Percentiles rank a stretch among this genome's conserved stretches.
phyloP scores from a whole-genome alignment of 2,113 vertebrate species.

The Siphamia tubifer region DNA sequence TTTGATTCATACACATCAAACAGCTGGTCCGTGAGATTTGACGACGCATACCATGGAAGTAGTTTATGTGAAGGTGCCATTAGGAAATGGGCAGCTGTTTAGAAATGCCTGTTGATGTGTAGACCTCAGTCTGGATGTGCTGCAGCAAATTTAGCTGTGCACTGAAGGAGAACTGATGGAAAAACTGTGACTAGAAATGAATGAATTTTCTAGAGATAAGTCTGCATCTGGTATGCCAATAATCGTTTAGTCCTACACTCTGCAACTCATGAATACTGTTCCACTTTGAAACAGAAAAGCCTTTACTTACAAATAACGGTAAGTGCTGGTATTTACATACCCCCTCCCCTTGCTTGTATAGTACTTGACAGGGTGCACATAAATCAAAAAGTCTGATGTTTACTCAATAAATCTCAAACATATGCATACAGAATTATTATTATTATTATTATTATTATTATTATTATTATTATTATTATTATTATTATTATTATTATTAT shows the following conservation, averaged over 20 bases:
- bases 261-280: background rate
- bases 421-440: too few species aligned
- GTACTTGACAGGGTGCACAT: too few species aligned
- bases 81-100: background rate
- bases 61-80: background rate
- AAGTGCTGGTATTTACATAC: background rate
- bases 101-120: conserved; percentile 5
- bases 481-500: too few species aligned
- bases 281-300: background rate
- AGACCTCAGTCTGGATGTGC: background rate
- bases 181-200: conserved; percentile 26
- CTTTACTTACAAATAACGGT: background rate
- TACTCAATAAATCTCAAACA: too few species aligned
- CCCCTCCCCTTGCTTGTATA: too few species aligned
- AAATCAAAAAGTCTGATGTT: too few species aligned
- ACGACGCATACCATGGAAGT: too few species aligned
- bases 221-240: background rate
- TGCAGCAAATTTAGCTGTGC: conserved; percentile 29
- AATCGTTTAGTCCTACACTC: background rate
- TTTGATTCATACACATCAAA: background rate
- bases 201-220: conserved; percentile 23
- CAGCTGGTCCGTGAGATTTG: background rate
- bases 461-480: too few species aligned
- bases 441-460: too few species aligned
- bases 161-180: conserved; percentile 42